These are phyloP conservation scores for Calliopum simillimum DNA, from an alignment of 2,888 invertebrate genomes.

Conservation along the genomic window DNA sequence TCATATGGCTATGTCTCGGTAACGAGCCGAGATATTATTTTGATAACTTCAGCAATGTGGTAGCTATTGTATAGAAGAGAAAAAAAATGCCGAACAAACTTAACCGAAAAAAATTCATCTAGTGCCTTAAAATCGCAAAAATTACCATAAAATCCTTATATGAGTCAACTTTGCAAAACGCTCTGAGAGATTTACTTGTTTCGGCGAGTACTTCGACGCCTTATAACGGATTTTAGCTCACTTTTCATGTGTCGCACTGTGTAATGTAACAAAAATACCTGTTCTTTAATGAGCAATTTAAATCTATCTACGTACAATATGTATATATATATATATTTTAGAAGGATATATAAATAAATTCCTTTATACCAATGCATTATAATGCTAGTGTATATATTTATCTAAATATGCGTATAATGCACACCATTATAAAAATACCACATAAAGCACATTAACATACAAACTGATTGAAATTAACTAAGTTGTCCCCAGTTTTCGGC, in stretches of 20 bases:
- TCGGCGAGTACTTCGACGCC: no score
- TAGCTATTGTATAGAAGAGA: no score
- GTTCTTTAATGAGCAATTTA: not conserved
- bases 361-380: conserved; percentile 1
- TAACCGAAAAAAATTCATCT: no score
- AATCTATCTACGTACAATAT: not conserved
- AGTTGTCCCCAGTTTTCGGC: conserved; percentile 3
- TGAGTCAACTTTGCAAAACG: no score
- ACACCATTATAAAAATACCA: conserved; percentile 16
- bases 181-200: no score
- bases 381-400: not conserved
- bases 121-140: no score
- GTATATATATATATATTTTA: conserved; percentile 13
- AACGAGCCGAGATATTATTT: no score
- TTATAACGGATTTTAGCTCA: no score
- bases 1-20: no score
- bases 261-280: conserved; percentile 9
- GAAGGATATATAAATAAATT: not conserved
- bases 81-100: no score
- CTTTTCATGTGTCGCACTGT: not conserved
- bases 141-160: no score
- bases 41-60: no score
- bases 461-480: conserved; percentile 13
- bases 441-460: conserved; percentile 32
- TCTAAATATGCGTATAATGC: not conserved